phyloP scores from a whole-genome alignment of 2,888 invertebrate species.

The Penaeus monodon region DNA sequence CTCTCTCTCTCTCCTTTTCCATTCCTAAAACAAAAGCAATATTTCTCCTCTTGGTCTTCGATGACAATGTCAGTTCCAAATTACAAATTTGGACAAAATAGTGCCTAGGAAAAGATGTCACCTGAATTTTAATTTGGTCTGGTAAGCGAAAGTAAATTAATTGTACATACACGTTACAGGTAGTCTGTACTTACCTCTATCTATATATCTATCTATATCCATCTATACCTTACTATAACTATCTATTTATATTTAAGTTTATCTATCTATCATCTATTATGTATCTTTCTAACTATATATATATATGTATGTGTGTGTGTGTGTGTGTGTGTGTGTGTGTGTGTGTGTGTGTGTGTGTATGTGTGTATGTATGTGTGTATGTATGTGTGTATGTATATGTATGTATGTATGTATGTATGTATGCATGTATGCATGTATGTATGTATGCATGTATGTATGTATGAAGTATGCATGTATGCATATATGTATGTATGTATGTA shows the following conservation, averaged over 20 bases:
- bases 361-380: not conserved
- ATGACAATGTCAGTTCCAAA: no score
- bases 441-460: not conserved
- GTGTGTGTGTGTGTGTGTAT: not conserved
- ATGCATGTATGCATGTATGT: not conserved
- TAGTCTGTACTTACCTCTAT: no score
- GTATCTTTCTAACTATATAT: not conserved
- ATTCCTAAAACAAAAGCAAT: no score
- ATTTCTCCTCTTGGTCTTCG: no score
- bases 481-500: not conserved
- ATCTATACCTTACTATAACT: no score
- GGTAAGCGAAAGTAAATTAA: no score
- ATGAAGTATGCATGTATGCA: not conserved
- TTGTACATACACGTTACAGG: no score
- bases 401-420: not conserved
- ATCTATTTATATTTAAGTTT: not conserved
- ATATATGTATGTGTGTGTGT: not conserved
- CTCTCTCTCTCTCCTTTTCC: no score
- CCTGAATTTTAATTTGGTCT: no score
- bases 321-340: not conserved
- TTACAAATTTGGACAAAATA: no score
- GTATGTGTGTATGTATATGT: not conserved
- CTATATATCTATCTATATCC: not conserved
- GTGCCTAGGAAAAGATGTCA: no score
- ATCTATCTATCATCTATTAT: not conserved